Percentiles rank a stretch among this genome's conserved stretches.
Evolutionary conservation across 2,888 invertebrate genomes (phyloP).

Genomic region (Thysanoteuthis rhombus): DNA sequence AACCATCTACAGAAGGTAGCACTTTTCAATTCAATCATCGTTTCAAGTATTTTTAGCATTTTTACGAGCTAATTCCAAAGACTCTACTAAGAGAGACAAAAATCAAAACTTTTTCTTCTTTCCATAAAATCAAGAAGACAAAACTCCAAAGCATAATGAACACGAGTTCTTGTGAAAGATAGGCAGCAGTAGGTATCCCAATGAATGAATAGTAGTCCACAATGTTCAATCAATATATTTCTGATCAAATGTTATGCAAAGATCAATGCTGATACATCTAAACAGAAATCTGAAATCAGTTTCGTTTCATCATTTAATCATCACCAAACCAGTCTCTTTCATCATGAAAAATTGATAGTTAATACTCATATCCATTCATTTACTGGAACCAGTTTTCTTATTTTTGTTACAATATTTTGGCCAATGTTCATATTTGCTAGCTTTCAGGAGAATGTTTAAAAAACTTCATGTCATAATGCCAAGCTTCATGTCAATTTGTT

Average conservation of each 20-base stretch:
- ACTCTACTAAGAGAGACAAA: no score
- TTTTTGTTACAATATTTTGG: no score
- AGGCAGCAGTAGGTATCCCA: background rate
- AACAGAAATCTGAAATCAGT: background rate
- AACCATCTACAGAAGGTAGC: no score
- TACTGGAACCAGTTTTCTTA: background rate
- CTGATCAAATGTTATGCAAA: background rate
- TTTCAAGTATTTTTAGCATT: no score
- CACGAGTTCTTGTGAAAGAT: background rate
- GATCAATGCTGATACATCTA: background rate
- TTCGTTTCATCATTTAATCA: background rate
- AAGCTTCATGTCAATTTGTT: background rate
- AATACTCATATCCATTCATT: background rate
- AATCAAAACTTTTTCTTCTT: no score
- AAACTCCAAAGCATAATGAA: background rate
- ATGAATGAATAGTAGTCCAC: background rate
- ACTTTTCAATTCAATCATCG: no score
- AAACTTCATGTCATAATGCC: no score
- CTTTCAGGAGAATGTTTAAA: no score
- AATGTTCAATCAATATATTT: background rate
- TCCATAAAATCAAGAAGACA: no score
- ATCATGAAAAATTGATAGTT: background rate
- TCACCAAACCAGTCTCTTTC: no score
- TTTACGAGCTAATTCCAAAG: no score
- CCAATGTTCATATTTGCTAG: no score